Conservation (phyloP, 2,888 invertebrate genomes). For the Entomobrya proxima region DNA sequence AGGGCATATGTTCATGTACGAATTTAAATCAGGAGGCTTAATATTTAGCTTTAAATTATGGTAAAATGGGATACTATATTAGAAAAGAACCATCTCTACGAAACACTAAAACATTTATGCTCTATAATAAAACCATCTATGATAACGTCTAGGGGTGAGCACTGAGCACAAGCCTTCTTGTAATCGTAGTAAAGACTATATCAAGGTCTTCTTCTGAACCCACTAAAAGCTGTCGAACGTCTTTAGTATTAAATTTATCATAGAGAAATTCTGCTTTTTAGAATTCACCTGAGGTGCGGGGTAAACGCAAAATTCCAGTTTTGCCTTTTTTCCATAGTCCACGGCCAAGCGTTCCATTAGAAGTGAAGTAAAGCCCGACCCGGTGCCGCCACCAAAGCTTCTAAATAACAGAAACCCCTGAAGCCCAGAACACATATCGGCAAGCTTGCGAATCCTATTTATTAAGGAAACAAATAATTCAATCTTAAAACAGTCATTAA, state of each 20-base stretch:
- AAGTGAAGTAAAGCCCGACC: slow-evolving; percentile 91
- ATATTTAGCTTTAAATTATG: no score
- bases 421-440: slow-evolving; percentile 79
- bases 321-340: slow-evolving; percentile 92
- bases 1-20: no score
- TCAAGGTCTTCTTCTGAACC: no score
- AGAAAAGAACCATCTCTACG: no score
- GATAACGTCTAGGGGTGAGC: neutral
- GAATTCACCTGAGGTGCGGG: slow-evolving; percentile 90
- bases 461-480: neutral
- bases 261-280: neutral
- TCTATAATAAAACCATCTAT: neutral
- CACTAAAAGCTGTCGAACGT: no score
- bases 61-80: no score
- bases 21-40: no score
- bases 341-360: slow-evolving; percentile 90
- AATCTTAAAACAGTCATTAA: neutral
- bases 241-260: no score
- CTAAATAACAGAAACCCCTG: slow-evolving; percentile 89
- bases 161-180: no score
- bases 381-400: slow-evolving; percentile 91
- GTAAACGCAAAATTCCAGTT: slow-evolving; percentile 92
- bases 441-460: slow-evolving; percentile 77
- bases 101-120: no score
- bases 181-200: no score